phyloP scores from a whole-genome alignment of 30 jellyfish, hydroid and myxozoan species.

The Turritopsis dohrnii region DNA sequence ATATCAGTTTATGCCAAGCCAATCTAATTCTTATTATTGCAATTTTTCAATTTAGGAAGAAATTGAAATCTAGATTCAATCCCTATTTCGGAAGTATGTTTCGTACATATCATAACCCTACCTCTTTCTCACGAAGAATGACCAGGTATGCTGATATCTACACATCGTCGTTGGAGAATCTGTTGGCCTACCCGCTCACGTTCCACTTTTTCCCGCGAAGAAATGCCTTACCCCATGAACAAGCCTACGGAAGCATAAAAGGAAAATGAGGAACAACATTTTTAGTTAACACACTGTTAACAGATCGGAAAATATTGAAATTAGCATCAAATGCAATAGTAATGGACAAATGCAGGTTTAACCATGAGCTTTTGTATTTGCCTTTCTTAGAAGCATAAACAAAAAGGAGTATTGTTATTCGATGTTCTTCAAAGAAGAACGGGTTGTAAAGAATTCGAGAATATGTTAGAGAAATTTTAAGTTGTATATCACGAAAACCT shows the following conservation, averaged over 20 bases:
- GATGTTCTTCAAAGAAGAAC: too few relatives aligned
- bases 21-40: neutral
- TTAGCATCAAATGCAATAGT: neutral
- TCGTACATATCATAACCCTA: slow-evolving; percentile 93
- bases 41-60: slow-evolving; percentile 20
- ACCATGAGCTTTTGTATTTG: too few relatives aligned
- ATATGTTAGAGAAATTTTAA: too few relatives aligned
- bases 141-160: slow-evolving; percentile 93
- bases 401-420: too few relatives aligned
- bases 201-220: slow-evolving; percentile 88
- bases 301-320: neutral
- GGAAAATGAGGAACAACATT: slow-evolving; percentile 28
- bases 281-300: slow-evolving; percentile 79
- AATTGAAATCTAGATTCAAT: slow-evolving; percentile 66
- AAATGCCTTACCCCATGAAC: slow-evolving; percentile 87
- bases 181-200: slow-evolving; percentile 45
- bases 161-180: slow-evolving; percentile 70
- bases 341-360: neutral
- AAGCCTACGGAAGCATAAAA: slow-evolving; percentile 43
- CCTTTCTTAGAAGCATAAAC: too few relatives aligned
- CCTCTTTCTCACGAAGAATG: slow-evolving; percentile 85
- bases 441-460: too few relatives aligned
- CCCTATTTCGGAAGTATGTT: slow-evolving; percentile 97
- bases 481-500: too few relatives aligned
- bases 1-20: neutral